Conservation (phyloP, 2,888 invertebrate genomes). For the Conomelus anceps region DNA sequence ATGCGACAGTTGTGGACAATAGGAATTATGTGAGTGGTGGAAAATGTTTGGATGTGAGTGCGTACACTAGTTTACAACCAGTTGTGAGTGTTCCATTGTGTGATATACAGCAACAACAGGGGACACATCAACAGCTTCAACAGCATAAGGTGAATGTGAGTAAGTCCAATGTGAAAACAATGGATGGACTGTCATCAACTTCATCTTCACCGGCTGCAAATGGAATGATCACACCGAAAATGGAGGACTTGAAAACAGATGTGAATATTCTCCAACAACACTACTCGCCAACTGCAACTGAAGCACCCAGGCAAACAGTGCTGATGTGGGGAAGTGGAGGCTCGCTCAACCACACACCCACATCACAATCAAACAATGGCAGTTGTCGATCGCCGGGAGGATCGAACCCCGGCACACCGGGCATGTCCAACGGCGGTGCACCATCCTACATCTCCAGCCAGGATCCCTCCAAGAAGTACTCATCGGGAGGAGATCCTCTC, state of each 20-base stretch:
- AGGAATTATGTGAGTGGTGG: slow-evolving; percentile 36
- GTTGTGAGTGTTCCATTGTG: slow-evolving; percentile 33
- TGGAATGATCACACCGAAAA: slow-evolving; percentile 52
- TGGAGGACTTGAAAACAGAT: slow-evolving; percentile 54
- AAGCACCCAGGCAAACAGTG: slow-evolving; percentile 77
- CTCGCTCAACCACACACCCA: slow-evolving; percentile 33
- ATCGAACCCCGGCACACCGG: slow-evolving; percentile 30
- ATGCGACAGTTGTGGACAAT: slow-evolving; percentile 40
- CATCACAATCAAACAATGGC: slow-evolving; percentile 30
- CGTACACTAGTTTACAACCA: slow-evolving; percentile 39
- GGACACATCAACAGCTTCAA: background rate
- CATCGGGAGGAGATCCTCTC: slow-evolving; percentile 41
- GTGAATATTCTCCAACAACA: slow-evolving; percentile 37
- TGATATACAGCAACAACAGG: slow-evolving; percentile 27
- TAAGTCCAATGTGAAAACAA: slow-evolving; percentile 29
- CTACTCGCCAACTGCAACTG: slow-evolving; percentile 37
- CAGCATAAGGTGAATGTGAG: slow-evolving; percentile 19
- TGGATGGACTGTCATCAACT: slow-evolving; percentile 43
- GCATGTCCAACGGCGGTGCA: slow-evolving; percentile 32
- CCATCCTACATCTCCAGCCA: slow-evolving; percentile 31
- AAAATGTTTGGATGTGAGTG: slow-evolving; percentile 46
- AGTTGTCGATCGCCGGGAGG: slow-evolving; percentile 23
- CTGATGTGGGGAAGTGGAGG: slow-evolving; percentile 75
- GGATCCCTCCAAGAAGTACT: slow-evolving; percentile 29
- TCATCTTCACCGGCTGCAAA: slow-evolving; percentile 55